These are phyloP conservation scores for Tragopan temminckii DNA, from an alignment of 2,797 vertebrate species.

Conservation along the genomic window DNA sequence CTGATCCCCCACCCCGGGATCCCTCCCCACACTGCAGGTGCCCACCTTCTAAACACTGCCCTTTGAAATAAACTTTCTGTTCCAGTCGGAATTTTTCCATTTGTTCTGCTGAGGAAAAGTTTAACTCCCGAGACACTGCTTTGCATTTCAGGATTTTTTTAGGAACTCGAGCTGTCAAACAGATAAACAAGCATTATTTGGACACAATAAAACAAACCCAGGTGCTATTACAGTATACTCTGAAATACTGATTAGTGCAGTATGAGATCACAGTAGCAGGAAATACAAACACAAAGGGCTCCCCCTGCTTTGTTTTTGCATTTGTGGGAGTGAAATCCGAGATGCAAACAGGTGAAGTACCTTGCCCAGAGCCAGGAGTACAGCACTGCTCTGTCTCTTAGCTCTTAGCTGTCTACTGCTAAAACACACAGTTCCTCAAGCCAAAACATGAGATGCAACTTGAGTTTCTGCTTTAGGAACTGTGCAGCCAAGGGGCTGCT, in stretches of 20 bases:
- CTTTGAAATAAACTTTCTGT: conserved; percentile 99
- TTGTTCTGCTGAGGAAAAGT: conserved; percentile 97
- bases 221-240: background rate
- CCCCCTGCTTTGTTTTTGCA: background rate
- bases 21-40: background rate
- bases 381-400: background rate
- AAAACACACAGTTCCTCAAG: background rate
- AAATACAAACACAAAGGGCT: background rate
- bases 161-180: conserved; percentile 91
- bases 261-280: background rate
- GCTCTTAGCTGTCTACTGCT: background rate
- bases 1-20: background rate
- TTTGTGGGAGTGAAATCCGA: conserved; percentile 7
- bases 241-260: background rate
- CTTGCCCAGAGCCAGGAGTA: background rate
- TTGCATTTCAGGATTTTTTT: conserved; percentile 99
- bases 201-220: background rate
- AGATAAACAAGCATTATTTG: conserved; percentile 39
- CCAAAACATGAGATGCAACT: background rate
- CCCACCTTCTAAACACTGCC: conserved; percentile 98
- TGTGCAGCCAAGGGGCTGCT: background rate
- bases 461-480: background rate
- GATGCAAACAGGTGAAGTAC: background rate
- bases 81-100: conserved; percentile 99
- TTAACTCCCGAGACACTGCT: conserved; percentile 97